phyloP scores from a whole-genome alignment of 2,888 invertebrate species.

The Trimorus sp. region DNA sequence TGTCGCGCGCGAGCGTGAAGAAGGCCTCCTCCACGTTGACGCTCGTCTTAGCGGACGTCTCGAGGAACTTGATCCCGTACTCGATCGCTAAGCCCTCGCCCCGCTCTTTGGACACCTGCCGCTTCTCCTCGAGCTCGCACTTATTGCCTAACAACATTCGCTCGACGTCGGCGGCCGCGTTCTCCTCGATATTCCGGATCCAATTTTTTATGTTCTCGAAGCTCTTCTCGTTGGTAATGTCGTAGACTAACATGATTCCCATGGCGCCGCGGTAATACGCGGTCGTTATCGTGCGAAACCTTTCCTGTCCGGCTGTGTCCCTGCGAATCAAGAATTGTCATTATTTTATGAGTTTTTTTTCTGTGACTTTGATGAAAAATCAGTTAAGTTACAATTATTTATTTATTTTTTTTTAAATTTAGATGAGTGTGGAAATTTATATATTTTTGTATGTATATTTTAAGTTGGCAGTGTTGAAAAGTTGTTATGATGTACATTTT shows the following conservation, averaged over 20 bases:
- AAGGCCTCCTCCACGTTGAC: slow-evolving; percentile 99
- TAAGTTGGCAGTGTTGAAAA: background rate
- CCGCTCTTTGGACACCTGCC: slow-evolving; percentile 96
- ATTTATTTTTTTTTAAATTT: slow-evolving; percentile 1
- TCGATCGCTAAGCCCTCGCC: slow-evolving; percentile 99
- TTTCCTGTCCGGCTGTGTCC: slow-evolving; percentile 99
- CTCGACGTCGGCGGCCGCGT: slow-evolving; percentile 99
- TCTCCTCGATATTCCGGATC: slow-evolving; percentile 99
- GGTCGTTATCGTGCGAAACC: slow-evolving; percentile 99
- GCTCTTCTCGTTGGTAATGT: slow-evolving; percentile 99
- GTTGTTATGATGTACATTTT: too few species aligned
- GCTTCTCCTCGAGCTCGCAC: slow-evolving; percentile 97
- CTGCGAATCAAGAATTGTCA: slow-evolving; percentile 81
- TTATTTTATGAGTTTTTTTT: background rate
- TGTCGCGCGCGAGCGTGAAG: slow-evolving; percentile 97
- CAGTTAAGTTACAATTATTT: too few species aligned
- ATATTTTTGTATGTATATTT: background rate
- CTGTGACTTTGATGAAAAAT: too few species aligned
- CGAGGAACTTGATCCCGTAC: slow-evolving; percentile 99
- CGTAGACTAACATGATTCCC: slow-evolving; percentile 99
- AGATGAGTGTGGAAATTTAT: background rate
- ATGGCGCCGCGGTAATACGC: slow-evolving; percentile 99
- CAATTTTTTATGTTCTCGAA: slow-evolving; percentile 99
- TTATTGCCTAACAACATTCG: slow-evolving; percentile 99
- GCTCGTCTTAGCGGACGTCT: slow-evolving; percentile 99